Base-by-base conservation (phyloP, 2,113 vertebrate species). In the Acrocephalus kingi region DNA sequence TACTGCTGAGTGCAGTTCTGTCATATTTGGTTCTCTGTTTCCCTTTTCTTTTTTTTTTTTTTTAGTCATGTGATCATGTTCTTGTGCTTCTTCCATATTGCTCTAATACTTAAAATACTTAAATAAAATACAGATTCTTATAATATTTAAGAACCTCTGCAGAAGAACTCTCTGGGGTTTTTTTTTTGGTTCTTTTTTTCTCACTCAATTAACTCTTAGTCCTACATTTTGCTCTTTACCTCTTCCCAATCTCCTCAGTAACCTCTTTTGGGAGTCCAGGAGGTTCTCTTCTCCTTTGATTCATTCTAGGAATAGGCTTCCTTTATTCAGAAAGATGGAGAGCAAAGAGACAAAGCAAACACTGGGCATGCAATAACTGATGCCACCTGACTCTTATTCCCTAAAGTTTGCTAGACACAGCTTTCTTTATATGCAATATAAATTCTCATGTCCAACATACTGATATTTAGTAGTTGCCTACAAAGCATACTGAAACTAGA, bases 351-450 rank as follows among this genome's bases (percentile, higher is more conserved):
- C 27, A 61, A 71, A 2, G 3, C 22, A 59, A 43, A 88, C 49
- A 43, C 4, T 4, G 0, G 15, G 7, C 15, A 8, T 51, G 35
- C 20, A 59, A 7, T 58, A 63, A 75, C 33, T 61, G 59, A 6
- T 49, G 49, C 27, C 62, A 54, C 39, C 11, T 48, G 71, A 63
- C 17, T 66, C 31, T 55, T 69, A n/a, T n/a, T n/a, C n/a, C n/a
- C n/a, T n/a, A n/a, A 49, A 58, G 15, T 15, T 74, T 69, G 28
- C 33, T 64, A 48, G 30, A 41, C 45, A 43, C 0, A 0, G 6
- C 27, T 74, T 69, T 48, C 23, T 84, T 62, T 58, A 33, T 10
- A 67, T 13, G 27, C 17, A 54, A 4, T 18, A 6, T 25, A 39
- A 66, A 84, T 71, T 71, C 28, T 73, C 27, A 45, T 10, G 10